Evolutionary conservation across 2,797 vertebrate genomes (phyloP).

Genomic region (Intellagama lesueurii): DNA sequence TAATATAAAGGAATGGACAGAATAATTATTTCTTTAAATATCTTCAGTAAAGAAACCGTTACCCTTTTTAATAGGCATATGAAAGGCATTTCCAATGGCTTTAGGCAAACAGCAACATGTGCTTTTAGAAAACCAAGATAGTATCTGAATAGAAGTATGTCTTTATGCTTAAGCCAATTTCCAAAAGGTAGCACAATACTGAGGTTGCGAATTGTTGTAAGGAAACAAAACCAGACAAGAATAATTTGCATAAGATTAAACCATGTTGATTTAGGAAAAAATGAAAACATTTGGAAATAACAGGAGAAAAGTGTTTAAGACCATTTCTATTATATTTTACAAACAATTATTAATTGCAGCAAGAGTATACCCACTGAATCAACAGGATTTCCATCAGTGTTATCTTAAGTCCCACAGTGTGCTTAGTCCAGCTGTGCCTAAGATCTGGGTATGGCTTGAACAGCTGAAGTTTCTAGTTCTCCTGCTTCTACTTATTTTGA

Average conservation of each 20-base stretch:
- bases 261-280: background rate
- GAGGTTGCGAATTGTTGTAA: slow-evolving; percentile 27
- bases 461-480: background rate
- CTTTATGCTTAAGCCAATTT: slow-evolving; percentile 39
- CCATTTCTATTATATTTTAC: too few relatives aligned
- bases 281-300: background rate
- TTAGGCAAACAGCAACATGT: slow-evolving; percentile 19
- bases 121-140: slow-evolving; percentile 30
- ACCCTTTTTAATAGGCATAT: slow-evolving; percentile 14
- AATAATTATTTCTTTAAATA: background rate
- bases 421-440: background rate
- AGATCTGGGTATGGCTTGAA: slow-evolving; percentile 1
- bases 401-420: too few relatives aligned
- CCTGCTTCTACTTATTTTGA: background rate
- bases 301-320: too few relatives aligned
- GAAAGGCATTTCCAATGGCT: slow-evolving; percentile 11
- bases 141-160: slow-evolving; percentile 24
- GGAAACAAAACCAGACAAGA: slow-evolving; percentile 14
- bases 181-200: slow-evolving; percentile 40
- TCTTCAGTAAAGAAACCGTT: background rate
- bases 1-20: background rate
- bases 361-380: too few relatives aligned
- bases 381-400: too few relatives aligned
- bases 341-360: too few relatives aligned
- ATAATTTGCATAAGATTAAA: slow-evolving; percentile 21